These are phyloP conservation scores for Lanistes nyassanus DNA, from an alignment of 1,140 invertebrate species.

Conservation along the genomic window DNA sequence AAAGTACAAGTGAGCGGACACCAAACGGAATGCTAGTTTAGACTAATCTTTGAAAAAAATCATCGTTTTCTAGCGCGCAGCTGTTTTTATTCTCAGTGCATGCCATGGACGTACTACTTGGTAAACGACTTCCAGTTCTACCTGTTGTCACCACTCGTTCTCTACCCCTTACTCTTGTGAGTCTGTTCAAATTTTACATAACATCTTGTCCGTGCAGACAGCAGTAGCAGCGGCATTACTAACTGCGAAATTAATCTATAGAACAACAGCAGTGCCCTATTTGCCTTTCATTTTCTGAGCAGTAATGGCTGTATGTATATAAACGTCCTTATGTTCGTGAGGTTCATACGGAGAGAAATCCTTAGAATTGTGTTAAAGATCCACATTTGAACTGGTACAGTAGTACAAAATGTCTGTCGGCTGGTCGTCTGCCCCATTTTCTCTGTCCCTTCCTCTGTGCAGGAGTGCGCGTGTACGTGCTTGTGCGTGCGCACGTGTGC, in stretches of 20 bases:
- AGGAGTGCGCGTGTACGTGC: not conserved
- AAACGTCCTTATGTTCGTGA: too few relatives aligned
- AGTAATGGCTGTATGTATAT: too few relatives aligned
- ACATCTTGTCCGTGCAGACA: not conserved
- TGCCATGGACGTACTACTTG: slow-evolving; percentile 79
- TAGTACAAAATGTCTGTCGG: too few relatives aligned
- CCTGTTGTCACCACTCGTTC: slow-evolving; percentile 74
- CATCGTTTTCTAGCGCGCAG: not conserved
- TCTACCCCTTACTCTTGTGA: slow-evolving; percentile 50
- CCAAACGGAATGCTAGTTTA: not conserved
- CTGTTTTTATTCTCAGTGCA: slow-evolving; percentile 72
- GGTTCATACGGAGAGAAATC: too few relatives aligned
- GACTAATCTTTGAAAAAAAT: not conserved
- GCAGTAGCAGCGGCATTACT: slow-evolving; percentile 7
- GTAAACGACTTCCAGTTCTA: slow-evolving; percentile 85
- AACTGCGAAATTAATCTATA: slow-evolving; percentile 8
- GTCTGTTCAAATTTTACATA: slow-evolving; percentile 26
- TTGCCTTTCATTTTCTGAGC: slow-evolving; percentile 10
- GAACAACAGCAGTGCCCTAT: slow-evolving; percentile 20
- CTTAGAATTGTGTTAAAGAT: too few relatives aligned
- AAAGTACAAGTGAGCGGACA: not conserved
- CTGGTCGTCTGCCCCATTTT: not conserved
- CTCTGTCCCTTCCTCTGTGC: slow-evolving; percentile 6
- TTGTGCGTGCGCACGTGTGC: slow-evolving; percentile 3
- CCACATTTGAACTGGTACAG: too few relatives aligned